Base-by-base conservation (phyloP, 1,140 invertebrate species). In the Brachionus rubens region DNA sequence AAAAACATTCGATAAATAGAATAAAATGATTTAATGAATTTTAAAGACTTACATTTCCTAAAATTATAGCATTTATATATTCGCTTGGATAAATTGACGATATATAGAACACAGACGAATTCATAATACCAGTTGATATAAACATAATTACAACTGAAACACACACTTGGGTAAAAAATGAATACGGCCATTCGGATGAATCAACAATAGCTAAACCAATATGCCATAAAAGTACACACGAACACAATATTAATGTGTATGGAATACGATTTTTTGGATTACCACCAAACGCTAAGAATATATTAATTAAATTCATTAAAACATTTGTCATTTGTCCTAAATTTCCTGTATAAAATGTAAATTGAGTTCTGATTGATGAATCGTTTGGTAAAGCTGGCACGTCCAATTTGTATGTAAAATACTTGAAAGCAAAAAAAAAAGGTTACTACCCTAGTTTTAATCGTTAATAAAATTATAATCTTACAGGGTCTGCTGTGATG, bases 11-110 rank as follows among this genome's bases (percentile, higher is more conserved):
- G 16, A 68, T 16, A 9, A 33, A 40, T 12, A 36, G 5, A 40
- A 36, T 36, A 16, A 10, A 36, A 41, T 46, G 21, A n/a, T n/a
- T n/a, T n/a, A n/a, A n/a, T n/a, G n/a, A n/a, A n/a, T n/a, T n/a
- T n/a, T n/a, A n/a, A n/a, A n/a, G 33, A 50, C 24, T 33, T 50
- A 72, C 68, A 72, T 72, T 72, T 48, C 68, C 68, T 16, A 72
- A 41, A 19, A 72, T 41, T 33, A 72, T 72, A 19, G 68, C 68
- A 54, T 72, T 72, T 10, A 72, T 48, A 48, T 72, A 72, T 21
- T 72, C 68, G 7, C 10, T 33, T 24, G 68, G 68, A 14, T 50
- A 72, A 40, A 72, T 33, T 26, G 68, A 72, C 2, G 68, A 48
- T 19, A 72, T 21, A 21, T 72, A 72, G 68, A 50, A 72, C 7